A percentile compares a stretch with the other conserved stretches of the same genome.
Conservation (phyloP, 2,113 vertebrate species). For the Bufo bufo region DNA sequence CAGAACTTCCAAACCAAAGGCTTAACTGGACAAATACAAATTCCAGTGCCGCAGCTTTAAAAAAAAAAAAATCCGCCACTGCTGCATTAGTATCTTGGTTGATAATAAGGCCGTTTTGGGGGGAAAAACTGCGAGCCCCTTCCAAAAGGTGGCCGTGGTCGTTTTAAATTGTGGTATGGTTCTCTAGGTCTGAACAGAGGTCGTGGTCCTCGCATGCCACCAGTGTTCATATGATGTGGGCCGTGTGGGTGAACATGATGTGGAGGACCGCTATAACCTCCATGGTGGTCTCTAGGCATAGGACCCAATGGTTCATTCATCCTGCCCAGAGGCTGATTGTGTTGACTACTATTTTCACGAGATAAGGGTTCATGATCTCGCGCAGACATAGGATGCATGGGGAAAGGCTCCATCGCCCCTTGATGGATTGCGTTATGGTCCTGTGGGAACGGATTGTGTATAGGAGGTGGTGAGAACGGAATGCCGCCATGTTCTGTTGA, state of each 20-base stretch:
- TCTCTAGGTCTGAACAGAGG: conserved; percentile 76
- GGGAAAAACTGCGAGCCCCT: conserved; percentile 82
- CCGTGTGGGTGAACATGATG: conserved; percentile 65
- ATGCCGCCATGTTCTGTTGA: conserved; percentile 67
- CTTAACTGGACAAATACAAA: conserved; percentile 25
- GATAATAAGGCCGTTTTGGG: conserved; percentile 90
- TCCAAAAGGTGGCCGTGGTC: conserved; percentile 79
- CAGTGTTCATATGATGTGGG: conserved; percentile 67
- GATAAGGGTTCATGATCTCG: conserved; percentile 69
- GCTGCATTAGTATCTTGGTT: conserved; percentile 87
- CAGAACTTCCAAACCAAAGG: conserved; percentile 15
- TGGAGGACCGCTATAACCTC: conserved; percentile 62
- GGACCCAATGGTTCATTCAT: conserved; percentile 71
- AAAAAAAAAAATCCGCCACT: background rate
- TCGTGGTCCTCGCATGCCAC: conserved; percentile 69
- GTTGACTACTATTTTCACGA: conserved; percentile 67
- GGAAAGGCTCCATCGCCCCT: conserved; percentile 84
- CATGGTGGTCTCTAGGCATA: conserved; percentile 68
- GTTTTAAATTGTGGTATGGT: conserved; percentile 81
- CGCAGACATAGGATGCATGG: conserved; percentile 71
- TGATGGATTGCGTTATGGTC: conserved; percentile 72
- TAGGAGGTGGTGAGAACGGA: conserved; percentile 68
- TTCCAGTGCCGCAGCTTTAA: background rate
- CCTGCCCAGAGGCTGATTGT: conserved; percentile 68
- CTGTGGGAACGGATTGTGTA: conserved; percentile 67